Conservation (phyloP, 1,140 invertebrate genomes). For the Cherax quadricarinatus region DNA sequence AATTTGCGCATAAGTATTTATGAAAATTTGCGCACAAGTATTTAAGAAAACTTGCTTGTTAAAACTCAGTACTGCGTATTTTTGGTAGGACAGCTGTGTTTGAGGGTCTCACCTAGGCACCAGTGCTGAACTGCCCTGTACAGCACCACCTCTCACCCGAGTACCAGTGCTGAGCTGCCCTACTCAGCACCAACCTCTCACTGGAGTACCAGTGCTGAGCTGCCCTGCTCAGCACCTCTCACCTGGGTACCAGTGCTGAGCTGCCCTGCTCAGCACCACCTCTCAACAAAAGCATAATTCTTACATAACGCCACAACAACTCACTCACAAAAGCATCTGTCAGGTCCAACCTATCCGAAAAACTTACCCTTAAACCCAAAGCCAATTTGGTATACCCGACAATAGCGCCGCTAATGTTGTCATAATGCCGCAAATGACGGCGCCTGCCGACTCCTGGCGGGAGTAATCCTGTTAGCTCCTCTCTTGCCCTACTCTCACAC, state of each 20-base stretch:
- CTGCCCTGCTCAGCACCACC: background rate
- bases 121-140: too few species aligned
- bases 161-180: background rate
- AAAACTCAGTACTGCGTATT: too few species aligned
- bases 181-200: background rate
- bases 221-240: background rate
- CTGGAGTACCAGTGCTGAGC: too few species aligned
- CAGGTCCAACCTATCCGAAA: slow-evolving; percentile 10
- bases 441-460: slow-evolving; percentile 38
- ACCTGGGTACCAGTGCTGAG: background rate
- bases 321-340: slow-evolving; percentile 8
- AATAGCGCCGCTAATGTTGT: slow-evolving; percentile 44
- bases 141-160: background rate
- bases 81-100: too few species aligned
- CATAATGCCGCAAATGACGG: slow-evolving; percentile 29
- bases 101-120: too few species aligned
- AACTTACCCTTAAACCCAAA: slow-evolving; percentile 17
- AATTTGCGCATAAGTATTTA: too few species aligned
- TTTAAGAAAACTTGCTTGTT: too few species aligned
- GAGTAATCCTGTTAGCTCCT: slow-evolving; percentile 31
- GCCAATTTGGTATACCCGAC: slow-evolving; percentile 23
- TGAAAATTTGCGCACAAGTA: too few species aligned
- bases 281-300: slow-evolving; percentile 19
- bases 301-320: slow-evolving; percentile 20
- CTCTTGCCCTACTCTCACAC: background rate